These are phyloP conservation scores for Sturnira hondurensis DNA, from an alignment of 2,113 vertebrate species.

Conservation along the genomic window DNA sequence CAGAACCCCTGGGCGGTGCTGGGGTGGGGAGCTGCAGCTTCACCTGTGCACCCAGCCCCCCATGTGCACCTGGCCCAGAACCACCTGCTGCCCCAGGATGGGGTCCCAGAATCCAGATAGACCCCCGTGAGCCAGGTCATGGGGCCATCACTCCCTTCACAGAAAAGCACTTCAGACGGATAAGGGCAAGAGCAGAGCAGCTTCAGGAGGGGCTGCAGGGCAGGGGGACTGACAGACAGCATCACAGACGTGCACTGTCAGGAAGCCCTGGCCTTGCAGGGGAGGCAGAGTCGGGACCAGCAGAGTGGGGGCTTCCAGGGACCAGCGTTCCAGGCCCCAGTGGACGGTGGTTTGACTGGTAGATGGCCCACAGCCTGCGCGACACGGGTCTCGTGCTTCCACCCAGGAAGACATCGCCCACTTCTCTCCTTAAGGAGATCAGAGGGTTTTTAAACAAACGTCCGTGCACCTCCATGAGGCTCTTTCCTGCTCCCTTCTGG, in stretches of 20 bases:
- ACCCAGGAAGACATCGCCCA: background rate
- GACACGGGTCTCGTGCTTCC: background rate
- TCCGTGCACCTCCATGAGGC: background rate
- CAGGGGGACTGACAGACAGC: no score
- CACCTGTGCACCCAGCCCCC: background rate
- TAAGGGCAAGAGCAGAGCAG: no score
- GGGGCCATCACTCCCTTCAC: background rate
- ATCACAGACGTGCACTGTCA: background rate
- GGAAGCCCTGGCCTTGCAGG: background rate
- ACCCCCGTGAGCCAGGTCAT: background rate
- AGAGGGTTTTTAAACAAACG: background rate
- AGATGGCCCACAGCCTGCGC: background rate
- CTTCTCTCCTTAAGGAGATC: background rate
- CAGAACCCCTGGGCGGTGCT: rapidly evolving
- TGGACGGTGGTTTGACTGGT: rapidly evolving
- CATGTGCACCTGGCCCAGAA: background rate
- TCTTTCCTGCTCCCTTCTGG: background rate
- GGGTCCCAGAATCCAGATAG: background rate
- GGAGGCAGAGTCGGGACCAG: background rate
- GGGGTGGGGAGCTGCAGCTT: background rate
- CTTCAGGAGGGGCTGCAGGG: background rate
- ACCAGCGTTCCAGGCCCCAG: background rate
- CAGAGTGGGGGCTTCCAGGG: background rate
- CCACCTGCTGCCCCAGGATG: background rate
- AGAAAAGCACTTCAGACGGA: rapidly evolving